Base-by-base conservation (phyloP, 1,140 invertebrate species). In the Heliconius melpomene region DNA sequence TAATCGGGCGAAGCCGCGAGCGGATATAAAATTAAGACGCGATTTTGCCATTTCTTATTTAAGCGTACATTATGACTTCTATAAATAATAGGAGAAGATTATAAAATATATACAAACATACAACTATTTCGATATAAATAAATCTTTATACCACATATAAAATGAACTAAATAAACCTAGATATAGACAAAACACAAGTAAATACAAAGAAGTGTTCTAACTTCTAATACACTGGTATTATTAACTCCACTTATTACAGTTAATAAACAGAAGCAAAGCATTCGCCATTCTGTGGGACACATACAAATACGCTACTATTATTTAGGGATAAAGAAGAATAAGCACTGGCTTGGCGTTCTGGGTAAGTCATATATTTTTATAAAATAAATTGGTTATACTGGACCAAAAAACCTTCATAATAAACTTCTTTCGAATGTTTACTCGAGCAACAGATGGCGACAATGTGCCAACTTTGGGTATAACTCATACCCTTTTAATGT, bases 401-500 rank as follows among this genome's bases (percentile, higher is more conserved):
- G 84, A 86, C 82, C 84, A 88, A 36, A 36, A 36, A 36, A 36
- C 88, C 89, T 88, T 88, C 83, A 84, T 87, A 88, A 89, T 86
- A 88, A 88, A 91, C 86, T 90, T 87, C 81, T 85, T 83, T 77
- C 18, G 20, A 82, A 79, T 84, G 85, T 81, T 52, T 84, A 84
- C 80, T 85, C 79, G 77, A 85, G 85, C 87, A 89, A 87, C 91
- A 91, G 89, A 87, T 91, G 90, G 84, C 84, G 89, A 88, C 85
- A 93, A 93, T 90, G 90, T 89, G 80, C 89, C 77, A 93, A 93
- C 85, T 93, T 93, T 73, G 82, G 82, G 57, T 87, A 90, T 93
- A 93, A 93, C 91, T 93, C 90, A 93, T 86, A 91, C 90, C 90
- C 88, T 90, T 92, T 92, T 93, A 91, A 90, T 93, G 91, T 90